Percentiles rank a stretch among this genome's conserved stretches.
Conservation (phyloP, 1,140 invertebrate genomes). For the Leguminivora glycinivorella region DNA sequence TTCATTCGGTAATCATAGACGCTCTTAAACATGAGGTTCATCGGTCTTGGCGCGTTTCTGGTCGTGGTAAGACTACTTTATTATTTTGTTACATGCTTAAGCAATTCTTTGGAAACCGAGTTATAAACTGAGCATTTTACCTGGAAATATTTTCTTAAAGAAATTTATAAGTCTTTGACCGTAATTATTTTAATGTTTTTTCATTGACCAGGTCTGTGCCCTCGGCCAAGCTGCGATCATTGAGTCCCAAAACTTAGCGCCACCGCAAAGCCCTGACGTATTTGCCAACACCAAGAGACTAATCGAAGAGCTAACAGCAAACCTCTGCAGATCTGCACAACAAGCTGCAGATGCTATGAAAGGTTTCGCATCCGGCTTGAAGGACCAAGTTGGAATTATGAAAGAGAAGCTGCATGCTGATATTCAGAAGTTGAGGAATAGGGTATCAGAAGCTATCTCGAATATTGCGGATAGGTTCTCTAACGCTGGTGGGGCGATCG, state of each 20-base stretch:
- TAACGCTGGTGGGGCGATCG: constrained; percentile 41
- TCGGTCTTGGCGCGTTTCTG: not conserved
- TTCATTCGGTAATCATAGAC: not conserved
- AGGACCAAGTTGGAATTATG: constrained; percentile 44
- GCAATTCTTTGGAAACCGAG: too few relatives aligned
- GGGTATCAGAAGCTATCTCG: constrained; percentile 45
- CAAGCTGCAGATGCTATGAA: constrained; percentile 42
- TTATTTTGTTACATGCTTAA: too few relatives aligned
- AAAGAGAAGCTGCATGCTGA: constrained; percentile 45
- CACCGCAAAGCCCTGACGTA: not conserved
- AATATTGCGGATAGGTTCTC: constrained; percentile 45
- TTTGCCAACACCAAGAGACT: constrained; percentile 43
- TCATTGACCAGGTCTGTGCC: constrained; percentile 8
- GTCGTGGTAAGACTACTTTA: constrained; percentile 7
- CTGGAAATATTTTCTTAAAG: too few relatives aligned
- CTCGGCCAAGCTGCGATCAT: not conserved
- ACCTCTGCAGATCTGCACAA: constrained; percentile 45
- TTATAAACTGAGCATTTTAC: too few relatives aligned
- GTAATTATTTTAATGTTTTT: not conserved
- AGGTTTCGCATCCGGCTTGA: constrained; percentile 48
- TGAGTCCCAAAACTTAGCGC: not conserved
- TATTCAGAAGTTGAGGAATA: constrained; percentile 43
- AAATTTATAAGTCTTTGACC: too few relatives aligned
- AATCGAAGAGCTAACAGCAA: constrained; percentile 50
- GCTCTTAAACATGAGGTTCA: constrained; percentile 1